phyloP scores from a whole-genome alignment of 1,140 invertebrate species.

The Ceratoteleas bidentatus region DNA sequence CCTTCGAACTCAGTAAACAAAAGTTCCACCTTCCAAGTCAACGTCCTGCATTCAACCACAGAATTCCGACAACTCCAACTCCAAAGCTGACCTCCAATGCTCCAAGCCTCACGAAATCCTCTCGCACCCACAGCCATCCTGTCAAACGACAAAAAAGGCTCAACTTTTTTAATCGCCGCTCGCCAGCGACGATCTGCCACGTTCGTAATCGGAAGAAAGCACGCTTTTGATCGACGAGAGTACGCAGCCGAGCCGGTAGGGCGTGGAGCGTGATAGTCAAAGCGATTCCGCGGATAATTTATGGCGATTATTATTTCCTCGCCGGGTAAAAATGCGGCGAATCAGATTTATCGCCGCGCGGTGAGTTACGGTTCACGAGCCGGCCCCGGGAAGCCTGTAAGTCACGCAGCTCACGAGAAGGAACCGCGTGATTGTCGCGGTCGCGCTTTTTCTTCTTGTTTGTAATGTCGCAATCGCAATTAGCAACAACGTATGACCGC shows the following conservation, averaged over 20 bases:
- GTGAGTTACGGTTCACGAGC: constrained; percentile 73
- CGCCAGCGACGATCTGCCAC: constrained; percentile 9
- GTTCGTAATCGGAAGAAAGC: constrained; percentile 21
- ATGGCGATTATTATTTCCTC: constrained; percentile 77
- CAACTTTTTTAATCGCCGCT: no score
- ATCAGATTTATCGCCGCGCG: constrained; percentile 76
- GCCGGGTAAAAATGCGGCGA: constrained; percentile 67
- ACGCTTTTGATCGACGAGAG: constrained; percentile 6
- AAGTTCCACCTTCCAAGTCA: no score
- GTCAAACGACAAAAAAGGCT: no score
- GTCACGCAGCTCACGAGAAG: constrained; percentile 71
- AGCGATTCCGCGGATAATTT: constrained; percentile 74
- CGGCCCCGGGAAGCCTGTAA: constrained; percentile 68
- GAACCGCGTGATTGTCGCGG: constrained; percentile 56
- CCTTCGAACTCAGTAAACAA: no score
- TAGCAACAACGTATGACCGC: constrained; percentile 71
- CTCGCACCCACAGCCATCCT: no score
- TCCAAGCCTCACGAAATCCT: no score
- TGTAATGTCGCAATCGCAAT: constrained; percentile 75
- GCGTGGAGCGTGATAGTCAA: constrained; percentile 59
- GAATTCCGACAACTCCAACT: no score
- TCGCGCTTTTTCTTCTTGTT: constrained; percentile 71
- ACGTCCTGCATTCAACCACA: no score
- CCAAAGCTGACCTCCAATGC: no score
- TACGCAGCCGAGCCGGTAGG: constrained; percentile 31